These are phyloP conservation scores for Cuniculus paca DNA, from an alignment of 2,797 vertebrate species.

Conservation along the genomic window DNA sequence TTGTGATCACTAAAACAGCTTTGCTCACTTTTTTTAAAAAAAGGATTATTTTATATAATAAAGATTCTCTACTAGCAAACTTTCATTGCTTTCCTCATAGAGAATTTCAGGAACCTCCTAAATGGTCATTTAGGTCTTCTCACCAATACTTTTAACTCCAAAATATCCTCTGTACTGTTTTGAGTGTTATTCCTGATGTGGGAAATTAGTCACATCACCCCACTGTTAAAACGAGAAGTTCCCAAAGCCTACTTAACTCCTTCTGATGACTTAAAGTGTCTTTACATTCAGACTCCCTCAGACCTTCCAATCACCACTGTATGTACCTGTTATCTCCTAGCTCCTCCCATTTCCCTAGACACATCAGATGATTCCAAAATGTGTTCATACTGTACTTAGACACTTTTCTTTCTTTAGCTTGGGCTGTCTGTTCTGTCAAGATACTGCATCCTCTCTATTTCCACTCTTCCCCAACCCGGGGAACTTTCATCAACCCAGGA, in stretches of 20 bases:
- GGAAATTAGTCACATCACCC: not conserved
- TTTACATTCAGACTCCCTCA: not conserved
- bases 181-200: not conserved
- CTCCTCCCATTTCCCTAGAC: not conserved
- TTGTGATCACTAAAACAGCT: not conserved
- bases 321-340: accelerated
- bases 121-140: not conserved
- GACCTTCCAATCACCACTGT: accelerated
- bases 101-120: not conserved
- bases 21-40: not conserved
- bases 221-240: not conserved
- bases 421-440: not conserved
- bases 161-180: not conserved
- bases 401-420: not conserved
- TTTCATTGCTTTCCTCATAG: not conserved
- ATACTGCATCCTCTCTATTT: not conserved
- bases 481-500: not conserved
- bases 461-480: not conserved
- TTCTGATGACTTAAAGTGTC: accelerated
- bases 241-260: not conserved
- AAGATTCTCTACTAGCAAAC: not conserved
- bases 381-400: too few relatives aligned
- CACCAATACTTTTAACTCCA: not conserved
- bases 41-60: not conserved
- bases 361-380: not conserved